Conservation (phyloP, 2,888 invertebrate genomes). For the Stenolophus ochropezus region DNA sequence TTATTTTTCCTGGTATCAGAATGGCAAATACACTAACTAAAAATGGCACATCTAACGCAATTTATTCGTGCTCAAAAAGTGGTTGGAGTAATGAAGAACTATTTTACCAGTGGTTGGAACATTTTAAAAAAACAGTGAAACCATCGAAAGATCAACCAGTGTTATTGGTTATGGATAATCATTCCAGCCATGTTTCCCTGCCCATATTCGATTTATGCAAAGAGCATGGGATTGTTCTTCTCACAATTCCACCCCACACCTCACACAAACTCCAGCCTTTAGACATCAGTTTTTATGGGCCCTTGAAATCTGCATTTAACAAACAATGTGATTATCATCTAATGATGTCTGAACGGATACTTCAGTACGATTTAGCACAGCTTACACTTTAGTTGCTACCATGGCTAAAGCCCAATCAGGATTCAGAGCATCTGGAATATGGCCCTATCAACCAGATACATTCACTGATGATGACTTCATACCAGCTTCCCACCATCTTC, state of each 20-base stretch:
- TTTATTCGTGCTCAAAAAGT: conserved; percentile 63
- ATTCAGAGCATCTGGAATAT: conserved; percentile 60
- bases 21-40: conserved; percentile 69
- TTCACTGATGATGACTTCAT: conserved; percentile 60
- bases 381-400: conserved; percentile 38
- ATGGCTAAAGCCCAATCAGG: conserved; percentile 61
- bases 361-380: conserved; percentile 60
- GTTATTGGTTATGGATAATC: conserved; percentile 55
- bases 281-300: conserved; percentile 52
- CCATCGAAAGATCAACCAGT: conserved; percentile 26
- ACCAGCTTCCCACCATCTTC: conserved; percentile 49
- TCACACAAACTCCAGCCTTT: conserved; percentile 28
- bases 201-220: conserved; percentile 46
- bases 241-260: conserved; percentile 49
- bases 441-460: conserved; percentile 55
- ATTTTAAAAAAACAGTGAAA: conserved; percentile 38
- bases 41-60: conserved; percentile 68
- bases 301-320: conserved; percentile 50
- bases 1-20: conserved; percentile 70
- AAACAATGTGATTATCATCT: conserved; percentile 57
- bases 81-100: conserved; percentile 63
- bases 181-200: conserved; percentile 43
- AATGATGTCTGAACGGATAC: conserved; percentile 60
- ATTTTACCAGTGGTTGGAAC: conserved; percentile 62
- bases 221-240: conserved; percentile 52